Conservation (phyloP, 2,888 invertebrate genomes). For the Dryobota labecula region DNA sequence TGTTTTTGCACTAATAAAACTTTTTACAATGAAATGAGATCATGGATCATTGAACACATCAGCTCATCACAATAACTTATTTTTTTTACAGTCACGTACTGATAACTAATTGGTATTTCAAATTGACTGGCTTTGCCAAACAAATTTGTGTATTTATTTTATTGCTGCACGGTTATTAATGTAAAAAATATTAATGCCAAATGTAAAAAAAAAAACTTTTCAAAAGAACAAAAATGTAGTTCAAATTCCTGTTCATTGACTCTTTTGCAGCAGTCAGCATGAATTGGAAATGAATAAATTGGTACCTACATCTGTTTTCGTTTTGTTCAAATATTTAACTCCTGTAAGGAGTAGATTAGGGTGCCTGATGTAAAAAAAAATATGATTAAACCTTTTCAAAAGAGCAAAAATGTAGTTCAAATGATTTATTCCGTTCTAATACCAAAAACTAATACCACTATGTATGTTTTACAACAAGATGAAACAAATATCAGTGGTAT, state of each 20-base stretch:
- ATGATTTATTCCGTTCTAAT: no score
- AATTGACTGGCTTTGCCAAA: conserved; percentile 32
- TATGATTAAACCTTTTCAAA: no score
- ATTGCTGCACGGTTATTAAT: neutral
- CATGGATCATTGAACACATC: conserved; percentile 77
- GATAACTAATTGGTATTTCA: conserved; percentile 59
- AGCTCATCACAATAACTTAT: conserved; percentile 67
- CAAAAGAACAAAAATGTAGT: neutral
- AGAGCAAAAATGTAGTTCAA: no score
- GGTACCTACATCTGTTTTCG: neutral
- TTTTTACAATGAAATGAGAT: conserved; percentile 83
- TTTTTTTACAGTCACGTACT: conserved; percentile 57
- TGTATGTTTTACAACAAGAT: no score
- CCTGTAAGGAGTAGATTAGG: no score
- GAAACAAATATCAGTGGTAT: no score
- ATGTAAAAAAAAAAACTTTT: no score
- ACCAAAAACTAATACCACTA: no score
- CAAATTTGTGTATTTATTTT: neutral
- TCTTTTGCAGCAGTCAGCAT: neutral
- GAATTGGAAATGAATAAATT: neutral
- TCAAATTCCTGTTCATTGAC: neutral
- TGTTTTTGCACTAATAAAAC: conserved; percentile 81
- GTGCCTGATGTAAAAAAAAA: no score
- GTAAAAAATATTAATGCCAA: no score
- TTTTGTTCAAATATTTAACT: neutral